Evolutionary conservation across 2,797 vertebrate genomes (phyloP).

Genomic region (Steatocranus sp.): DNA sequence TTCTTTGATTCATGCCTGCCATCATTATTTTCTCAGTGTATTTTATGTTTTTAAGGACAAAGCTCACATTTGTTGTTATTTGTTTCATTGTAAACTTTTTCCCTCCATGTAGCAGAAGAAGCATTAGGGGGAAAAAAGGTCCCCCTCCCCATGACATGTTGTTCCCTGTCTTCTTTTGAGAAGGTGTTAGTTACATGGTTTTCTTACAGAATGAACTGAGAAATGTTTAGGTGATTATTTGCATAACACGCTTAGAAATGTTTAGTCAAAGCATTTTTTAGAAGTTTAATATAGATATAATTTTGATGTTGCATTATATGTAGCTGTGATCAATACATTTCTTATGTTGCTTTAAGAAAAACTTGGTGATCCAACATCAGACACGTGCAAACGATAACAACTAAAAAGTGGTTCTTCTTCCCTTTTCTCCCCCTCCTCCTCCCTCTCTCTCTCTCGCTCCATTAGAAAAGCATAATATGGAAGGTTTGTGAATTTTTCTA

Average conservation of each 20-base stretch:
- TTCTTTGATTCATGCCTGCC: not conserved
- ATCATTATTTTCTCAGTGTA: not conserved
- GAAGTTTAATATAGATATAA: not conserved
- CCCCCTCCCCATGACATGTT: not conserved
- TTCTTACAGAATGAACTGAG: not conserved
- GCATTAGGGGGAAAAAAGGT: not conserved
- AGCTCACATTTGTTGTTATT: not conserved
- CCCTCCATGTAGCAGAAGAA: not conserved
- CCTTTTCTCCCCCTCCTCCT: conserved; percentile 43
- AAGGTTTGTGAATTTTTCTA: conserved; percentile 84
- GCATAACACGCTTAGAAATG: not conserved
- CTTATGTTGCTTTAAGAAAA: conserved; percentile 72
- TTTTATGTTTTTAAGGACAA: not conserved
- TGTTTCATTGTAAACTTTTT: not conserved
- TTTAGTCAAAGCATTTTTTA: not conserved
- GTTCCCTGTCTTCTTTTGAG: not conserved
- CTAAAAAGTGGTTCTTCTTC: conserved; percentile 81
- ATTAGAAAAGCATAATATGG: conserved; percentile 90
- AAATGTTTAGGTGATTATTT: not conserved
- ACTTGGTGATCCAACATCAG: conserved; percentile 76
- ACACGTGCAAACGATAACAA: conserved; percentile 59
- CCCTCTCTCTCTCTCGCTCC: conserved; percentile 70
- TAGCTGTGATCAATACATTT: not conserved
- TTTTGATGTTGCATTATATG: not conserved
- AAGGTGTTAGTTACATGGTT: not conserved